Evolutionary conservation across 1,140 invertebrate genomes (phyloP).

Genomic region (Hyles vespertilio): DNA sequence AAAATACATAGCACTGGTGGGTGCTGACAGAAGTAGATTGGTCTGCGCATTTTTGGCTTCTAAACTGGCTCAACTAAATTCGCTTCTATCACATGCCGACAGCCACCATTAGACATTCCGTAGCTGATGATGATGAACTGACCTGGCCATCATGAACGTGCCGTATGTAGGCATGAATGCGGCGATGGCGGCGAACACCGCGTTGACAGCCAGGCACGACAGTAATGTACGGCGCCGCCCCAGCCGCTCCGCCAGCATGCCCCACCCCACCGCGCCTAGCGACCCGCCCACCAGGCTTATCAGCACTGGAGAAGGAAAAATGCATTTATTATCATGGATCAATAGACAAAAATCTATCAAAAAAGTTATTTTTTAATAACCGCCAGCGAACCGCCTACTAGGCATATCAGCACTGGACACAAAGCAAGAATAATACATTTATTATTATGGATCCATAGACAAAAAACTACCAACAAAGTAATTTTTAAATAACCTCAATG

Average conservation of each 20-base stretch:
- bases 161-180: constrained; percentile 88
- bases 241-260: constrained; percentile 81
- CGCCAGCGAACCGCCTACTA: neutral
- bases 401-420: neutral
- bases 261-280: constrained; percentile 85
- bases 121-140: constrained; percentile 31
- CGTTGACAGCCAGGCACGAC: constrained; percentile 84
- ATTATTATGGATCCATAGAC: no score
- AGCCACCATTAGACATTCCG: no score
- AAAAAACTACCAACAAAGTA: no score
- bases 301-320: constrained; percentile 68
- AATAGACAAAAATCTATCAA: no score
- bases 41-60: neutral
- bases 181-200: constrained; percentile 83
- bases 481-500: no score
- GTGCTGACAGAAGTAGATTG: neutral
- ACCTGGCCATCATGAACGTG: constrained; percentile 88
- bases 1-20: neutral
- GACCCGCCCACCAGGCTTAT: constrained; percentile 83
- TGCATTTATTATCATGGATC: neutral
- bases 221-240: constrained; percentile 81
- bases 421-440: neutral
- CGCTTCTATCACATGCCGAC: no score
- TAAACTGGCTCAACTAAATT: no score
- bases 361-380: neutral